These are phyloP conservation scores for Willowsia nigromaculata DNA, from an alignment of 2,888 invertebrate genomes.

Conservation along the genomic window DNA sequence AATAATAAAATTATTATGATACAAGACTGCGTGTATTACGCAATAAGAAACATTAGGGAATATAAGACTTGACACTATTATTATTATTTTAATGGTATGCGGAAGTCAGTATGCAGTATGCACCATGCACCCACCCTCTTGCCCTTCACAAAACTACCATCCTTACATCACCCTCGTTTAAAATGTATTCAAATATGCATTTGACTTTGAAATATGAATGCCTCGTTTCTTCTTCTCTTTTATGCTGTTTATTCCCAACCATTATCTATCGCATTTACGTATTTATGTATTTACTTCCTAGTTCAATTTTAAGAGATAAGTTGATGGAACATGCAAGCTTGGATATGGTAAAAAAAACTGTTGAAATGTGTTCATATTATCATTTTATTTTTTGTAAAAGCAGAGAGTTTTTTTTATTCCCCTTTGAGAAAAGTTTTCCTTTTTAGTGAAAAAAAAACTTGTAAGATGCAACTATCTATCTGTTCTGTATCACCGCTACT, in stretches of 20 bases:
- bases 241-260: neutral
- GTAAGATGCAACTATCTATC: conserved; percentile 5
- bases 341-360: neutral
- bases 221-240: neutral
- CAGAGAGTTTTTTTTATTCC: neutral
- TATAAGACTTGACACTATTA: conserved; percentile 27
- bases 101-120: neutral
- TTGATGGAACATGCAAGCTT: neutral
- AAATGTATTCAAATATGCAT: conserved; percentile 18
- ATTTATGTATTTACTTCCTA: neutral
- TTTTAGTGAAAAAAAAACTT: too few relatives aligned
- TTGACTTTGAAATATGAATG: conserved; percentile 59
- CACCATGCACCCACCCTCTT: neutral
- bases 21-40: neutral
- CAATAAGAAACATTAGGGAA: neutral
- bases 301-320: conserved; percentile 7
- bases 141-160: neutral
- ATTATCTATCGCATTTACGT: neutral
- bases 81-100: conserved; percentile 18
- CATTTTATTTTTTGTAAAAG: neutral
- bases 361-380: conserved; percentile 7
- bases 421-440: conserved; percentile 32
- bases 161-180: neutral
- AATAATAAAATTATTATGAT: conserved; percentile 46
- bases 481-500: conserved; percentile 26